Percentiles rank a stretch among this genome's conserved stretches.
Conservation (phyloP, 1,140 invertebrate genomes). For the Magallana ariakensis region DNA sequence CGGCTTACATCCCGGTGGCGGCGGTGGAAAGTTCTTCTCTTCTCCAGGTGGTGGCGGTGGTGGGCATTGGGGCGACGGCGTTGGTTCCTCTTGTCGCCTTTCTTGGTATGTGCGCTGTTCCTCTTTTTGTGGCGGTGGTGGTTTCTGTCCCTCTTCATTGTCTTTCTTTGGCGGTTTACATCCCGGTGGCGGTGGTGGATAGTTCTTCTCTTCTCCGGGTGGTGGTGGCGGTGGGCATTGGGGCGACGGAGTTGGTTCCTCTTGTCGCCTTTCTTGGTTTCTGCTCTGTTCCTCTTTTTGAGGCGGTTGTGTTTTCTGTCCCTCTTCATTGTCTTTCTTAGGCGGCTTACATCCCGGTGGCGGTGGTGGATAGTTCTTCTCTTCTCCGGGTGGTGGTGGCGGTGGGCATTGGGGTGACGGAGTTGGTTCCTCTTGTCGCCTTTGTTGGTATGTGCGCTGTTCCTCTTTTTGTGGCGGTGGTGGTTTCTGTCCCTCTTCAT, state of each 20-base stretch:
- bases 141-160: too few relatives aligned
- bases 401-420: conserved; percentile 3
- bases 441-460: not conserved
- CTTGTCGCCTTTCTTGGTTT: not conserved
- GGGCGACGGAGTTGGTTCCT: not conserved
- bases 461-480: not conserved
- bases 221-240: not conserved
- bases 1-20: too few relatives aligned
- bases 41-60: too few relatives aligned
- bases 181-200: not conserved
- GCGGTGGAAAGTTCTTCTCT: too few relatives aligned
- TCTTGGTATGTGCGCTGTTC: too few relatives aligned
- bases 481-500: not conserved
- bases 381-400: too few relatives aligned
- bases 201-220: too few relatives aligned
- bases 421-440: not conserved
- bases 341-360: not conserved
- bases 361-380: not conserved
- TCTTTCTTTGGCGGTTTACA: not conserved
- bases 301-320: not conserved
- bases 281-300: not conserved
- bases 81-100: too few relatives aligned
- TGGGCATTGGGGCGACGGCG: too few relatives aligned
- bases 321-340: not conserved
- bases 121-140: too few relatives aligned